These are phyloP conservation scores for Electrona antarctica DNA, from an alignment of 2,113 vertebrate genomes.

Conservation along the genomic window DNA sequence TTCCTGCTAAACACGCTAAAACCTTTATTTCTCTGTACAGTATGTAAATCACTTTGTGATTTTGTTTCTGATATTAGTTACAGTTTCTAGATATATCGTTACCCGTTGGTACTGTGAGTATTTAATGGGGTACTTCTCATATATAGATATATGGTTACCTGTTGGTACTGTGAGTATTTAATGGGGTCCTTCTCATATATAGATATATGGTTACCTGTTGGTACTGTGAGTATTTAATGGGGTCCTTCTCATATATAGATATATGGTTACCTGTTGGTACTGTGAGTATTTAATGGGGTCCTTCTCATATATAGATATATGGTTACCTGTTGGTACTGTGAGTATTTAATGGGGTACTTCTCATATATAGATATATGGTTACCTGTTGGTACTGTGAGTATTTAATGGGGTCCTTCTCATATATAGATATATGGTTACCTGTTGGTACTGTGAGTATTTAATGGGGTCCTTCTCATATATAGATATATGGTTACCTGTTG, in stretches of 20 bases:
- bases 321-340: constrained; percentile 95
- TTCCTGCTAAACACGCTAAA: too few relatives aligned
- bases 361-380: too few relatives aligned
- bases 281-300: constrained; percentile 95
- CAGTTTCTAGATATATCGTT: constrained; percentile 17
- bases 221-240: constrained; percentile 94
- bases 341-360: constrained; percentile 94
- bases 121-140: constrained; percentile 94
- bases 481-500: too few relatives aligned
- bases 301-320: constrained; percentile 95
- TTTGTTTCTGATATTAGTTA: neutral
- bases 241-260: constrained; percentile 95
- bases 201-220: too few relatives aligned
- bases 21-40: too few relatives aligned
- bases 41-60: neutral
- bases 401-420: constrained; percentile 94
- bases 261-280: constrained; percentile 95
- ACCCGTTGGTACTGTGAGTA: constrained; percentile 95
- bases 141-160: too few relatives aligned
- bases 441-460: constrained; percentile 94
- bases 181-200: constrained; percentile 95
- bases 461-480: constrained; percentile 95
- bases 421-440: too few relatives aligned
- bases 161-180: constrained; percentile 94
- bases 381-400: constrained; percentile 96